Evolutionary conservation across 2,797 vertebrate species (phyloP).

Genomic region (Enteromius argenteus): DNA sequence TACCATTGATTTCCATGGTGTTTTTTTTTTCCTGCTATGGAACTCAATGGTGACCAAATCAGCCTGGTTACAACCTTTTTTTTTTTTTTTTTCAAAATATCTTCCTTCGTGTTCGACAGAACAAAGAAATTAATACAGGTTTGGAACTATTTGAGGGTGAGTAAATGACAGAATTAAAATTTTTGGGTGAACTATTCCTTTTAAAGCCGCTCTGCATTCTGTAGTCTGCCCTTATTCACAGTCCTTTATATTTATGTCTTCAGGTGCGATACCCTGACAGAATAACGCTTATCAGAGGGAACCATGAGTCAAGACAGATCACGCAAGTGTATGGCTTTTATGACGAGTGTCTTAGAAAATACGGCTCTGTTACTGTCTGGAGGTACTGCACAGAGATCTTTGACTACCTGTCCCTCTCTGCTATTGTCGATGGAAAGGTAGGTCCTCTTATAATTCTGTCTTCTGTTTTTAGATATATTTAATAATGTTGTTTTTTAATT

Average conservation of each 20-base stretch:
- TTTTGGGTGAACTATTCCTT: too few relatives aligned
- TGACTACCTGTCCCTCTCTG: slow-evolving; percentile 94
- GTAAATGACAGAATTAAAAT: too few relatives aligned
- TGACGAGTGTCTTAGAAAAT: slow-evolving; percentile 93
- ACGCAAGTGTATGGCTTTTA: slow-evolving; percentile 97
- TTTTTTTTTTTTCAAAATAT: too few relatives aligned
- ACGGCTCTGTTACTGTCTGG: slow-evolving; percentile 96
- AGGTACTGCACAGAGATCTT: slow-evolving; percentile 98
- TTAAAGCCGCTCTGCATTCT: neutral
- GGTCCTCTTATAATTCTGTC: slow-evolving; percentile 14
- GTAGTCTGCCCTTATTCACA: neutral
- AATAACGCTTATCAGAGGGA: slow-evolving; percentile 93
- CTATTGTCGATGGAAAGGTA: slow-evolving; percentile 96
- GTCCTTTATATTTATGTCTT: neutral
- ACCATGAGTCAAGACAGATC: slow-evolving; percentile 94
- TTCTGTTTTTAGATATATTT: neutral
- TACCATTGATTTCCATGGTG: too few relatives aligned
- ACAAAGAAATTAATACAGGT: too few relatives aligned
- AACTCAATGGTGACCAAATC: too few relatives aligned
- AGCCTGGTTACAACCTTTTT: too few relatives aligned
- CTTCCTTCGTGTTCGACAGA: too few relatives aligned
- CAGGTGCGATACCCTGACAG: slow-evolving; percentile 94
- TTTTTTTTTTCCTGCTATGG: too few relatives aligned
- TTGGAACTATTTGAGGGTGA: too few relatives aligned
- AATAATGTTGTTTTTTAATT: neutral